Conservation (phyloP, 2,113 vertebrate genomes). For the Pluvianellus socialis region DNA sequence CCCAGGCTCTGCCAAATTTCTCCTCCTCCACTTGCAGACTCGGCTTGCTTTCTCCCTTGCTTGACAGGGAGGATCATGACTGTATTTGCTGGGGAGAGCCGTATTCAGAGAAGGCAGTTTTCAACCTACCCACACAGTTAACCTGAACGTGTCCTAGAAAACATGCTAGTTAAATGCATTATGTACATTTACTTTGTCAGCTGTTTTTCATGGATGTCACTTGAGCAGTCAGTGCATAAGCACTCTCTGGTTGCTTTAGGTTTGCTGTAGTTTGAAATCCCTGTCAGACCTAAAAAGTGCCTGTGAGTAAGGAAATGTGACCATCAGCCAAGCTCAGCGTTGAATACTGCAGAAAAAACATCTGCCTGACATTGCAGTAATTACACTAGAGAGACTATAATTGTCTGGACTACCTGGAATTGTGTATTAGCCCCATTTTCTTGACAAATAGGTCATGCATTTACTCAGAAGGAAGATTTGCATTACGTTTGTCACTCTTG, state of each 20-base stretch:
- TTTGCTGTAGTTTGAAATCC: conserved; percentile 11
- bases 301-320: not conserved
- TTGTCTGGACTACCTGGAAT: not conserved
- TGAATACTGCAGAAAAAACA: not conserved
- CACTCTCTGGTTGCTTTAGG: not conserved
- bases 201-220: not conserved
- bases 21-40: conserved; percentile 1
- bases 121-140: not conserved
- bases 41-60: not conserved
- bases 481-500: not conserved
- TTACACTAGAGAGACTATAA: not conserved
- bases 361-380: not conserved
- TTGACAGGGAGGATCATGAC: not conserved
- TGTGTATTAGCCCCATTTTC: not conserved
- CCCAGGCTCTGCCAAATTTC: not conserved
- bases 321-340: not conserved
- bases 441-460: not conserved
- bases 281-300: not conserved
- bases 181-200: not conserved
- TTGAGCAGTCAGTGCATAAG: not conserved
- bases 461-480: not conserved
- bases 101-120: not conserved
- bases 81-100: not conserved
- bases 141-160: not conserved
- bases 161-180: not conserved